These are phyloP conservation scores for Plectrocnemia conspersa DNA, from an alignment of 1,140 invertebrate genomes.

Conservation along the genomic window DNA sequence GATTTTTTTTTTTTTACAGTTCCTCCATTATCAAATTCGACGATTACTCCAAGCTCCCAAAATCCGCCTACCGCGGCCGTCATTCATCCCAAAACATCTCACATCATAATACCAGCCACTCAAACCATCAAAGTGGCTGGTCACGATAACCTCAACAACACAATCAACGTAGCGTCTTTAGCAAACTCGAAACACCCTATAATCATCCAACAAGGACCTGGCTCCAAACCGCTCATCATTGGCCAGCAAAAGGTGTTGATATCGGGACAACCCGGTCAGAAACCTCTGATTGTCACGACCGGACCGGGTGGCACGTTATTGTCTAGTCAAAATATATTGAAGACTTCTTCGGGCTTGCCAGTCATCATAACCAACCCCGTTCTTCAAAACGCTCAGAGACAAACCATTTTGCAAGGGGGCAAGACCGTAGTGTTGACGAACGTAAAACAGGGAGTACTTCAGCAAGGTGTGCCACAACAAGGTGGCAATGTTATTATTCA, in stretches of 20 bases:
- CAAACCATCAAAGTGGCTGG: constrained; percentile 12
- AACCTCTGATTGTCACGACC: constrained; percentile 44
- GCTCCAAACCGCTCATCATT: constrained; percentile 44
- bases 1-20: constrained; percentile 9
- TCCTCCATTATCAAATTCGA: constrained; percentile 16
- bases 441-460: constrained; percentile 40
- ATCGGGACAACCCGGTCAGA: constrained; percentile 41
- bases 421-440: constrained; percentile 47
- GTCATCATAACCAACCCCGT: constrained; percentile 37
- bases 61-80: constrained; percentile 4
- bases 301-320: constrained; percentile 28
- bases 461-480: constrained; percentile 11
- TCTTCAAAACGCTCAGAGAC: constrained; percentile 30
- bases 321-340: constrained; percentile 40
- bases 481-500: constrained; percentile 30
- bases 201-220: constrained; percentile 37
- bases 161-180: constrained; percentile 4
- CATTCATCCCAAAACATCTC: constrained; percentile 12
- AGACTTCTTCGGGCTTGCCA: constrained; percentile 41
- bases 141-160: constrained; percentile 2
- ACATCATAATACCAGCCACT: constrained; percentile 11
- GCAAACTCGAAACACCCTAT: constrained; percentile 24
- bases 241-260: constrained; percentile 43
- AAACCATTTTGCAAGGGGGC: constrained; percentile 38
- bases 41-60: constrained; percentile 43